phyloP scores from a whole-genome alignment of 2,113 vertebrate species.

The Pelodiscus sinensis region DNA sequence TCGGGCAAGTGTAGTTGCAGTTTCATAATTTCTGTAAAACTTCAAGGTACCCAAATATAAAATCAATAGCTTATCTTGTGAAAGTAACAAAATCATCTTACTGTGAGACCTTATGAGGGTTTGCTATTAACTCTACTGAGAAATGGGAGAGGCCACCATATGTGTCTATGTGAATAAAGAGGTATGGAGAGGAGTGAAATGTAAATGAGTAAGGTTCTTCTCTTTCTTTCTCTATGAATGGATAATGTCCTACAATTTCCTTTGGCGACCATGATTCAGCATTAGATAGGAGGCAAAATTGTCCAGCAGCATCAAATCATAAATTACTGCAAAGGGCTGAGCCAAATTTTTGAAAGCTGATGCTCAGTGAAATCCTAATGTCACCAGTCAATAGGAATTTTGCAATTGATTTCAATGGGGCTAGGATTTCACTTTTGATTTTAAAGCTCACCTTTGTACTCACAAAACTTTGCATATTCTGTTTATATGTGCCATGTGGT shows the following conservation, averaged over 20 bases:
- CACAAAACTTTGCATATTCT: conserved; percentile 66
- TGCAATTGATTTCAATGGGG: conserved; percentile 62
- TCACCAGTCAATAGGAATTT: conserved; percentile 57
- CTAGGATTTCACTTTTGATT: conserved; percentile 44
- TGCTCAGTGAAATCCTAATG: conserved; percentile 50
- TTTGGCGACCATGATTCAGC: rapidly evolving
- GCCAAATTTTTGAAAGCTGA: conserved; percentile 40
- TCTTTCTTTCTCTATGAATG: not conserved
- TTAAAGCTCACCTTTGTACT: conserved; percentile 38
- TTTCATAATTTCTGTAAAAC: conserved; percentile 41
- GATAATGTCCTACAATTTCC: conserved; percentile 15
- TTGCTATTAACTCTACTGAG: not conserved
- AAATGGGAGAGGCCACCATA: not conserved
- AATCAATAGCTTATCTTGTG: not conserved
- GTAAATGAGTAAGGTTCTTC: rapidly evolving
- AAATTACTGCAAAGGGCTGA: not conserved
- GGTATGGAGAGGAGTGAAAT: not conserved
- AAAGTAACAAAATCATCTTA: not conserved
- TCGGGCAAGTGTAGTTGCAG: not conserved
- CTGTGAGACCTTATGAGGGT: not conserved
- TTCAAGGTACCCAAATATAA: not conserved
- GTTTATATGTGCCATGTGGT: conserved; percentile 62
- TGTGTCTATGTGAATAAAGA: not conserved
- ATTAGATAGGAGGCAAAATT: conserved; percentile 23
- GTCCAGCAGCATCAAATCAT: conserved; percentile 24